Percentiles rank a stretch among this genome's conserved stretches.
Evolutionary conservation across 2,888 invertebrate genomes (phyloP).

Genomic region (Crematogaster levior): DNA sequence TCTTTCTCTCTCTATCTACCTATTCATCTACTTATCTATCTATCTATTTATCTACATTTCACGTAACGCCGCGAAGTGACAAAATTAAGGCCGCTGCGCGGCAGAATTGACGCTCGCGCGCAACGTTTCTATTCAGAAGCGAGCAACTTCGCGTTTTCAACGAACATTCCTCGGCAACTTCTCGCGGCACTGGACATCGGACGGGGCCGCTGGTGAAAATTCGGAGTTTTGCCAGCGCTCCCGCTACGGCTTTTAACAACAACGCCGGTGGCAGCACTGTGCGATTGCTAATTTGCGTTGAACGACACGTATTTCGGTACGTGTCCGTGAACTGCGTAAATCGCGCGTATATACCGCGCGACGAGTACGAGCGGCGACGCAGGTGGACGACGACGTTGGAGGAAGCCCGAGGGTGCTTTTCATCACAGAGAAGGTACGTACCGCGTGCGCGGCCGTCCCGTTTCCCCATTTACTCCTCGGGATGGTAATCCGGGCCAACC

Average conservation of each 20-base stretch:
- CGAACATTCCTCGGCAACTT: too few species aligned
- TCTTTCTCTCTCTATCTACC: too few species aligned
- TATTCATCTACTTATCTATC: too few species aligned
- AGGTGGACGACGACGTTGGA: not conserved
- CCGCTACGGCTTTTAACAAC: slow-evolving; percentile 44
- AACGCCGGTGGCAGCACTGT: slow-evolving; percentile 80
- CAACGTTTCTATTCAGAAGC: too few species aligned
- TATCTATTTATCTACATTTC: too few species aligned
- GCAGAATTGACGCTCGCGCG: too few species aligned
- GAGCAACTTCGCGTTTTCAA: too few species aligned
- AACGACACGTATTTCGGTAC: slow-evolving; percentile 78
- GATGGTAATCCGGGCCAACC: slow-evolving; percentile 16
- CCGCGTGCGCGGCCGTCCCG: not conserved
- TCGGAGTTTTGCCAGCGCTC: slow-evolving; percentile 19
- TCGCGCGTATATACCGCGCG: slow-evolving; percentile 51
- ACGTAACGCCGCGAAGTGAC: too few species aligned
- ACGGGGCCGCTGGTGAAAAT: not conserved
- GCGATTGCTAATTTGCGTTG: slow-evolving; percentile 77
- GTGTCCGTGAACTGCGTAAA: slow-evolving; percentile 80
- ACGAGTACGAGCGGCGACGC: not conserved
- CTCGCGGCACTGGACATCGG: too few species aligned
- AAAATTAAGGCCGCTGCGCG: too few species aligned
- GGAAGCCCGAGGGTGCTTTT: not conserved
- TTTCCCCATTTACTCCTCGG: not conserved
- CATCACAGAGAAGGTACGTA: slow-evolving; percentile 72